Conservation (phyloP, 2,113 vertebrate species). For the Lycocorax pyrrhopterus region DNA sequence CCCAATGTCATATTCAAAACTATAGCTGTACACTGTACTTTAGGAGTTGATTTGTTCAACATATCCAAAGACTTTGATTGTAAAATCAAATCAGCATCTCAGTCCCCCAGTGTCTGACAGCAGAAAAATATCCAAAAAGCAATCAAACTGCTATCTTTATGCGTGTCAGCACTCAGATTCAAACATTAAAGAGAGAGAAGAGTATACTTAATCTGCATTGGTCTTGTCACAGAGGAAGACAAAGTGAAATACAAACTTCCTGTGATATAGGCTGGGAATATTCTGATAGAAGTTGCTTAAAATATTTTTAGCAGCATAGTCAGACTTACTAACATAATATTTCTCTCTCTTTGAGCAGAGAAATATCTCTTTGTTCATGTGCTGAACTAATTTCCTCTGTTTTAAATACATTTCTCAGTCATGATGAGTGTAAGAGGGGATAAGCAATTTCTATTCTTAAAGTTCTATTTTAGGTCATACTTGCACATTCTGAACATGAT, state of each 20-base stretch:
- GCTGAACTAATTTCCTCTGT: neutral
- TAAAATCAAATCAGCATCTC: neutral
- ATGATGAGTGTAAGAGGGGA: neutral
- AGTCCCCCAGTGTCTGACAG: neutral
- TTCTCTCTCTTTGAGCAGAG: neutral
- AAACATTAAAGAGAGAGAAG: neutral
- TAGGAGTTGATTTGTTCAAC: neutral
- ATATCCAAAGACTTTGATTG: neutral
- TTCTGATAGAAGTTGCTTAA: neutral
- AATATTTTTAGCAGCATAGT: neutral
- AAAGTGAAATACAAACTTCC: neutral
- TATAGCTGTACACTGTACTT: neutral
- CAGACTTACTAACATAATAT: neutral
- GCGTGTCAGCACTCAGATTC: neutral
- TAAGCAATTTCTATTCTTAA: neutral
- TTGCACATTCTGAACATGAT: neutral
- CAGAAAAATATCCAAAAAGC: neutral
- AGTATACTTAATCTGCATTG: neutral
- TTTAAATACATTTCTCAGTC: neutral
- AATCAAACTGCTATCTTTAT: neutral
- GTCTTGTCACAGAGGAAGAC: neutral
- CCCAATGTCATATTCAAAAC: neutral
- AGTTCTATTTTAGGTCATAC: neutral
- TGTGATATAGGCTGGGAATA: neutral
- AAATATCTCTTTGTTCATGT: neutral